A percentile compares a stretch with the other conserved stretches of the same genome.
Conservation (phyloP, 2,797 vertebrate species). For the Tolypeutes matacus region DNA sequence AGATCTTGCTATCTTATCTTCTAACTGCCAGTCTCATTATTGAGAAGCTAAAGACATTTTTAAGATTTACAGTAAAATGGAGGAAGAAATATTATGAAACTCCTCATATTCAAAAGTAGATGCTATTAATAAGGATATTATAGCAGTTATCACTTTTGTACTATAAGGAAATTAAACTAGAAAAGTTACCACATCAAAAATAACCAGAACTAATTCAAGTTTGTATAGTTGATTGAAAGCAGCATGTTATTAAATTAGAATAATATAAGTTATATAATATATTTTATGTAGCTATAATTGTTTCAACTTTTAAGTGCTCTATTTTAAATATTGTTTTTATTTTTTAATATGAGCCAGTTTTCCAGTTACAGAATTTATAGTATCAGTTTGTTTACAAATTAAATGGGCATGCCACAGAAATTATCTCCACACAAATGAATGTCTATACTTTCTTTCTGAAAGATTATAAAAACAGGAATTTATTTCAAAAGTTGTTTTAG, state of each 20-base stretch:
- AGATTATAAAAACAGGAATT: background rate
- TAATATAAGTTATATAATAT: background rate
- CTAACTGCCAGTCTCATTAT: too few species aligned
- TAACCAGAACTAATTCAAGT: background rate
- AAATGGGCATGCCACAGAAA: background rate
- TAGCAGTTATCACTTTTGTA: background rate
- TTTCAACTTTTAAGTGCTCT: conserved; percentile 10
- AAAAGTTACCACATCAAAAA: background rate
- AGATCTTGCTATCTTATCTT: too few species aligned
- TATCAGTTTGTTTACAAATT: background rate
- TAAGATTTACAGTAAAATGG: background rate
- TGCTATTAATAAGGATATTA: background rate
- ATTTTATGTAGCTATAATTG: background rate
- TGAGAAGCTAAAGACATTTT: background rate
- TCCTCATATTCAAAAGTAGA: background rate
- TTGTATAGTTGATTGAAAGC: background rate
- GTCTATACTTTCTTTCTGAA: conserved; percentile 30
- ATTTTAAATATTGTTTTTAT: background rate
- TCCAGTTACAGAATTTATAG: background rate
- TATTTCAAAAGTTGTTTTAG: conserved; percentile 4
- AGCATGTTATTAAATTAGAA: background rate
- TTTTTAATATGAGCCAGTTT: background rate
- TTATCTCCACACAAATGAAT: background rate
- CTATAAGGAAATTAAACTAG: background rate
- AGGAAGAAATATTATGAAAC: background rate